Percentiles rank a stretch among this genome's conserved stretches.
phyloP scores from a whole-genome alignment of 2,113 vertebrate species.

The Lipophrys pholis region DNA sequence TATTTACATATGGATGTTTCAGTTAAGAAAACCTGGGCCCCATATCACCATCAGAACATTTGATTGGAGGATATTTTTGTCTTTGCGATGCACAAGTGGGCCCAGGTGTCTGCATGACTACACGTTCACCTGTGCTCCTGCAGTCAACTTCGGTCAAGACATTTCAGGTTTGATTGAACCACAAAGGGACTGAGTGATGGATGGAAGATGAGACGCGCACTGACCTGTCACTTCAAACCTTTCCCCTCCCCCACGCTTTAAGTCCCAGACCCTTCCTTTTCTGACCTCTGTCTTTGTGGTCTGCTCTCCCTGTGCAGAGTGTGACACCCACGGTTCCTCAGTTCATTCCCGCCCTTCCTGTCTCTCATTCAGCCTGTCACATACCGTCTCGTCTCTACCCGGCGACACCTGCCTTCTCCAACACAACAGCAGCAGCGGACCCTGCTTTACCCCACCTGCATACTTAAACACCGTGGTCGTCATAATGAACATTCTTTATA shows the following conservation, averaged over 20 bases:
- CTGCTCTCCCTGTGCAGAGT: conserved; percentile 29
- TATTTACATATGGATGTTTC: conserved; percentile 8
- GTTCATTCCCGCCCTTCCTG: conserved; percentile 25
- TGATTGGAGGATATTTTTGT: conserved; percentile 45
- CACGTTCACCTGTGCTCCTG: conserved; percentile 37
- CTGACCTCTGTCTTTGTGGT: conserved; percentile 48
- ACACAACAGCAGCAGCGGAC: conserved; percentile 9
- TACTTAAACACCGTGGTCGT: conserved; percentile 10
- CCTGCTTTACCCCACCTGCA: conserved; percentile 14
- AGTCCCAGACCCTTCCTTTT: conserved; percentile 26
- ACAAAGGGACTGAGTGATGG: conserved; percentile 69
- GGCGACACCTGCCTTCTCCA: conserved; percentile 11
- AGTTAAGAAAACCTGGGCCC: not conserved
- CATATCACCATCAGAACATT: conserved; percentile 4
- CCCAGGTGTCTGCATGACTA: conserved; percentile 53
- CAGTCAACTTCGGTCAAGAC: conserved; percentile 61
- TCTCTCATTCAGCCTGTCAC: conserved; percentile 40
- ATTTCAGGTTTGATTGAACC: conserved; percentile 58
- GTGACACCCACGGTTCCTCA: conserved; percentile 39
- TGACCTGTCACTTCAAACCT: conserved; percentile 67
- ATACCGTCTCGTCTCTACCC: conserved; percentile 13
- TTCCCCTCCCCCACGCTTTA: not conserved
- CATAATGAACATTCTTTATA: conserved; percentile 10
- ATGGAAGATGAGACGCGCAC: conserved; percentile 59
- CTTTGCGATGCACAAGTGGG: conserved; percentile 8